Evolutionary conservation across 92 coral and sea anemone species (phyloP), one percentile per base, ranked within the genome.

Genomic region (Porites divaricata): DNA sequence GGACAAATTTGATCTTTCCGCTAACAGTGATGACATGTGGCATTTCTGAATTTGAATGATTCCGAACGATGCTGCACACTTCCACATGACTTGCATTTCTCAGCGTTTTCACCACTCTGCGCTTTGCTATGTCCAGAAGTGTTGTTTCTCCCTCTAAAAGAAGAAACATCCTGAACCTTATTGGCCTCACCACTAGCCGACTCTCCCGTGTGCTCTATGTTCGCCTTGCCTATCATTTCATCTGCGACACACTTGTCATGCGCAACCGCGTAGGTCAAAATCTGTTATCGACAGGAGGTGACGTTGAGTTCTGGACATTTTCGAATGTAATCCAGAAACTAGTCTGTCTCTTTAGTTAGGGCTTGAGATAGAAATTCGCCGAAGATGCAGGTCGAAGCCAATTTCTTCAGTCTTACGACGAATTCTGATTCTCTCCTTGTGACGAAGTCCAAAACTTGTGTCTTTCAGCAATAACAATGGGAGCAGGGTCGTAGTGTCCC

Each of bases 291-390:
- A 12, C 20, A 81, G 45, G 22, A 78, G 53, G 56, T 78, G 83
- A 35, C 59, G 83, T 54, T 75, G 64, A 15, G 61, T 75, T 75
- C 45, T 28, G 7, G 86, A 82, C 86, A 82, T 82, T 71, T 68
- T 82, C 4, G 72, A 49, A 78, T 78, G 83, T 72, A 61, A 78
- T 14, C 88, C 88, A 76, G 75, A 85, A 1, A 85, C 83, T n/a
- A 83, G 68, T 2, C 83, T 65, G 48, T 79, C 85, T 1, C 85
- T 13, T n/a, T n/a, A n/a, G n/a, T n/a, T 6, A 78, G 57, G 45
- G 89, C 74, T 72, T 79, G 35, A 12, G 62, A 11, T 25, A 79
- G 17, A 62, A 86, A 67, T 5, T 74, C 74, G 20, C 80, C 72
- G 56, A 87, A 87, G 23, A 49, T 81, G 68, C 90, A 83, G 11